These are phyloP conservation scores for Pachycephala philippinensis DNA, from an alignment of 2,113 vertebrate species.

Conservation along the genomic window DNA sequence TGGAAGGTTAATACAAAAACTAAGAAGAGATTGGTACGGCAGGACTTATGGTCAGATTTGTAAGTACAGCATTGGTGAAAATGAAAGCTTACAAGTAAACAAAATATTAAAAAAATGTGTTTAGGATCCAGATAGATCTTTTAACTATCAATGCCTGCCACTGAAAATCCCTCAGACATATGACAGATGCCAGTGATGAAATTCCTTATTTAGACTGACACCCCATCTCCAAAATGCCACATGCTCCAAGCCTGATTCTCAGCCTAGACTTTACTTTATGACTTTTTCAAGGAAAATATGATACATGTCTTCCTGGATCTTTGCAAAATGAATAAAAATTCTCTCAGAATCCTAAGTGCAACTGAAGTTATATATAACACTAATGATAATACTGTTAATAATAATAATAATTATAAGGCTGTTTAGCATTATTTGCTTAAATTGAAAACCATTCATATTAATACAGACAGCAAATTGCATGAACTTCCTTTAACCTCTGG, in stretches of 20 bases:
- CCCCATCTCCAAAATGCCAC: background rate
- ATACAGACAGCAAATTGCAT: background rate
- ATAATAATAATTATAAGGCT: background rate
- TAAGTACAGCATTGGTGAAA: background rate
- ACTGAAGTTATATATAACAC: background rate
- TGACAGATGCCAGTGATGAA: background rate
- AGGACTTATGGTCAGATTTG: background rate
- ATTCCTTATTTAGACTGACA: slow-evolving; percentile 1
- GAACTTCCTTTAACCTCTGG: slow-evolving; percentile 38
- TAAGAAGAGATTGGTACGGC: background rate
- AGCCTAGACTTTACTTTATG: background rate
- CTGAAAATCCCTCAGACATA: background rate
- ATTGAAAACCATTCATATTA: slow-evolving; percentile 3
- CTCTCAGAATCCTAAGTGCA: background rate
- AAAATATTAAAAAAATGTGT: background rate
- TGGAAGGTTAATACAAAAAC: background rate
- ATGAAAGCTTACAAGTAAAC: background rate
- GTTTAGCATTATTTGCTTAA: slow-evolving; percentile 13
- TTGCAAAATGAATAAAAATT: background rate
- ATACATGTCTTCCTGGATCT: background rate
- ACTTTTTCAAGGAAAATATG: background rate
- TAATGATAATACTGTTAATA: background rate
- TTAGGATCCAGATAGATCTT: background rate
- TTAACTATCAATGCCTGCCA: background rate
- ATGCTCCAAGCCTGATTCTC: background rate